phyloP scores from a whole-genome alignment of 2,113 vertebrate species.

The Canis aureus region DNA sequence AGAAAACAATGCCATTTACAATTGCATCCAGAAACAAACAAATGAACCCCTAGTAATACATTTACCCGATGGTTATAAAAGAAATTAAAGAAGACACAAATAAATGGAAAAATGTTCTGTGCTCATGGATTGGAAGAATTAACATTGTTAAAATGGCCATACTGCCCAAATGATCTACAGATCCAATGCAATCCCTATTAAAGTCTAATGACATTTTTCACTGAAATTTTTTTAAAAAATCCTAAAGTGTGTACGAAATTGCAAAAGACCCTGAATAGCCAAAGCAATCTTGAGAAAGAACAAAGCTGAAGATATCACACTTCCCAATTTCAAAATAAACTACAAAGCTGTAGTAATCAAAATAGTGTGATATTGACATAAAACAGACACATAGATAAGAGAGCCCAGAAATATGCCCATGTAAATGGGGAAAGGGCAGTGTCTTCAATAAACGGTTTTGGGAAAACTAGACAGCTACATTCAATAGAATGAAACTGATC shows the following conservation, averaged over 20 bases:
- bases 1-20: background rate
- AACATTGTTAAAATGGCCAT: background rate
- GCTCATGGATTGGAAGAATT: background rate
- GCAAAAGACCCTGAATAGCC: background rate
- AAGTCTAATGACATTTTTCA: background rate
- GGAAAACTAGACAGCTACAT: background rate
- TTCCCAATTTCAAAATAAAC: background rate
- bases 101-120: background rate
- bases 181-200: background rate
- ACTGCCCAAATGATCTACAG: background rate
- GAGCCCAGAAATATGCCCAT: background rate
- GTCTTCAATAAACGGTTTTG: background rate
- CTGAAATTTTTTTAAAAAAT: background rate
- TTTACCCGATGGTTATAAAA: background rate
- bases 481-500: background rate
- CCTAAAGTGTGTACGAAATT: background rate
- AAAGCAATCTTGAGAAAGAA: background rate
- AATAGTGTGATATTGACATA: background rate
- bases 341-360: background rate
- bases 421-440: background rate
- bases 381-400: background rate
- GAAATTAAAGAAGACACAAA: background rate
- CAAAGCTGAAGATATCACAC: background rate
- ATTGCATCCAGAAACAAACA: background rate
- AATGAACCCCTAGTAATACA: background rate